phyloP scores from a whole-genome alignment of 1,140 invertebrate genomes.

The Mactra quadrangularis region DNA sequence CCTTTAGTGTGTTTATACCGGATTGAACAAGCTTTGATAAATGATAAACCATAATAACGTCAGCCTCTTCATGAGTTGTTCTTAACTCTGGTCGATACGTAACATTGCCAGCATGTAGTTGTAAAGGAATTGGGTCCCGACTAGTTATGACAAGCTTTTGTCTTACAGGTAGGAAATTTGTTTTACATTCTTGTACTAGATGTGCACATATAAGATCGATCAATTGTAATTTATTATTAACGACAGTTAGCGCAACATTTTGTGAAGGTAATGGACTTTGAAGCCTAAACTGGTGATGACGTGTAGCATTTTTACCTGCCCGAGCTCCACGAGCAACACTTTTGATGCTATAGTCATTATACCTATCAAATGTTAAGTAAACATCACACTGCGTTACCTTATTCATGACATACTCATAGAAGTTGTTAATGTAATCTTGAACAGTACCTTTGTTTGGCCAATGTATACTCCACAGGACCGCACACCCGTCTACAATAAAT shows the following conservation, averaged over 20 bases:
- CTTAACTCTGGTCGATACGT: background rate
- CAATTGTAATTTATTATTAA: conserved; percentile 8
- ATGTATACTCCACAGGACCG: conserved; percentile 43
- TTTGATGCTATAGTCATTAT: conserved; percentile 56
- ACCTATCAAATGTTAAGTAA: conserved; percentile 55
- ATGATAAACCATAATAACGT: background rate
- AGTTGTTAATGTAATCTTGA: conserved; percentile 22
- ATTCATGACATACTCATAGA: background rate
- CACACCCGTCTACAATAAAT: conserved; percentile 53
- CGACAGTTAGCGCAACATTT: background rate
- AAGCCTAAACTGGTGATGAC: background rate
- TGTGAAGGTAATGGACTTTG: conserved; percentile 4
- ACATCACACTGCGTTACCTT: conserved; percentile 1
- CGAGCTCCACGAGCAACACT: conserved; percentile 16
- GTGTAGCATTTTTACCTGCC: background rate
- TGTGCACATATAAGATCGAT: conserved; percentile 27
- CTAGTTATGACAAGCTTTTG: background rate
- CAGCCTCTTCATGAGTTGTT: conserved; percentile 14
- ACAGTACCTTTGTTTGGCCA: conserved; percentile 46
- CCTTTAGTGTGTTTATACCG: background rate
- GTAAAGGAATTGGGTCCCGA: background rate
- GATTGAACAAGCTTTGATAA: background rate
- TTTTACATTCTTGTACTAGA: background rate
- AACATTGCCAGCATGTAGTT: background rate
- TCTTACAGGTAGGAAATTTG: no score